Evolutionary conservation across 2,888 invertebrate genomes (phyloP).

Genomic region (Campoletis raptor): DNA sequence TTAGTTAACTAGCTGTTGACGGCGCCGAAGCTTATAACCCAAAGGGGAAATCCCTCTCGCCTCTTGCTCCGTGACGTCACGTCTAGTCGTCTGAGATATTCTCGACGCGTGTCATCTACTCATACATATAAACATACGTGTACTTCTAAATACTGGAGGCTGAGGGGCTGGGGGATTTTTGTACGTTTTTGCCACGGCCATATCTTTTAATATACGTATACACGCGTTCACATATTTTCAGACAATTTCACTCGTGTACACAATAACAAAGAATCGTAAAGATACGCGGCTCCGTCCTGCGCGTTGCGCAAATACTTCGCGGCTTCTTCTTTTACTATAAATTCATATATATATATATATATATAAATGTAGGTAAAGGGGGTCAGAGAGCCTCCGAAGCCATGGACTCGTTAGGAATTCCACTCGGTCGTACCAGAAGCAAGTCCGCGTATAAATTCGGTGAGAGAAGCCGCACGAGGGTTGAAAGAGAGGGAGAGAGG

Average conservation of each 20-base stretch:
- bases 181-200: slow-evolving; percentile 44
- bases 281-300: slow-evolving; percentile 20
- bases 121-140: not conserved
- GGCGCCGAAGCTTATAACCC: slow-evolving; percentile 52
- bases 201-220: slow-evolving; percentile 28
- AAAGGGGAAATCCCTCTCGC: slow-evolving; percentile 77
- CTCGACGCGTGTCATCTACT: slow-evolving; percentile 55
- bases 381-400: slow-evolving; percentile 54
- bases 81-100: slow-evolving; percentile 73
- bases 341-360: not conserved
- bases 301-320: slow-evolving; percentile 20
- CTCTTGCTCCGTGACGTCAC: slow-evolving; percentile 80
- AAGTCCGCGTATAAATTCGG: slow-evolving; percentile 80
- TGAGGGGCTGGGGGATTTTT: slow-evolving; percentile 4
- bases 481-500: slow-evolving; percentile 26
- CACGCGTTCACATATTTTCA: slow-evolving; percentile 2
- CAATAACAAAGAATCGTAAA: slow-evolving; percentile 13
- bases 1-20: slow-evolving; percentile 60
- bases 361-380: not conserved
- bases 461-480: slow-evolving; percentile 40
- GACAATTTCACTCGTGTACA: slow-evolving; percentile 13
- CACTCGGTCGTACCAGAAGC: slow-evolving; percentile 72
- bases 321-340: not conserved
- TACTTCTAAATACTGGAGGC: slow-evolving; percentile 4
- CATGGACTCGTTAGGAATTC: slow-evolving; percentile 82